Evolutionary conservation across 2,113 vertebrate species (phyloP).

Genomic region (Cryptomyrus ogoouensis): DNA sequence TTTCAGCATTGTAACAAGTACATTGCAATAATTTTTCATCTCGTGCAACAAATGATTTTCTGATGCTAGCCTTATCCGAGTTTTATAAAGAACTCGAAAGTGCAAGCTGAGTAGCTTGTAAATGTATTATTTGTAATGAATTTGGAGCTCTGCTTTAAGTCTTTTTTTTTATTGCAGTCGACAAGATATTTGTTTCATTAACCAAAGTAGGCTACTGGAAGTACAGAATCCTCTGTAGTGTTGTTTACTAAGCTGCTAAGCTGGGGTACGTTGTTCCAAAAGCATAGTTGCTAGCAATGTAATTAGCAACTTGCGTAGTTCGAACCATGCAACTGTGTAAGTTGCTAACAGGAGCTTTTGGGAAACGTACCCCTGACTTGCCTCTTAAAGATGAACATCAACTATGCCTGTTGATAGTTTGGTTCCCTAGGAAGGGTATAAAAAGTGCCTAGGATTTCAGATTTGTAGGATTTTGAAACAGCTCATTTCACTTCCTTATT

Average conservation of each 20-base stretch:
- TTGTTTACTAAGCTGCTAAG: not conserved
- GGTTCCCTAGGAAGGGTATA: not conserved
- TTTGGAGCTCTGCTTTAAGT: not conserved
- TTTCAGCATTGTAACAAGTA: not conserved
- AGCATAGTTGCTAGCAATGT: not conserved
- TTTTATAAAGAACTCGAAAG: not conserved
- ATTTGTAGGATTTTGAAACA: not conserved
- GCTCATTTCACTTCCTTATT: not conserved
- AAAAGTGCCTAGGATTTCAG: too few relatives aligned
- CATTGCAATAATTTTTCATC: not conserved
- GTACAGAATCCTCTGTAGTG: not conserved
- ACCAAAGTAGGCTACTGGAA: not conserved
- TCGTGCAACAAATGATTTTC: not conserved
- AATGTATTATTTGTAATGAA: not conserved
- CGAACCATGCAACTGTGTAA: not conserved
- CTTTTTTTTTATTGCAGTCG: not conserved
- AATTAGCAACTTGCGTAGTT: not conserved
- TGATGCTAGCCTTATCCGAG: not conserved
- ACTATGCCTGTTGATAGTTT: not conserved
- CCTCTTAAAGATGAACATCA: not conserved
- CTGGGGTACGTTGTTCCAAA: not conserved
- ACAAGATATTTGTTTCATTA: not conserved
- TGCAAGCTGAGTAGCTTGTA: not conserved
- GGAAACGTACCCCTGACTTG: not conserved
- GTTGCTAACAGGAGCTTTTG: not conserved